Base-by-base conservation (phyloP, 2,888 invertebrate genomes). In the Idaea biselata region DNA sequence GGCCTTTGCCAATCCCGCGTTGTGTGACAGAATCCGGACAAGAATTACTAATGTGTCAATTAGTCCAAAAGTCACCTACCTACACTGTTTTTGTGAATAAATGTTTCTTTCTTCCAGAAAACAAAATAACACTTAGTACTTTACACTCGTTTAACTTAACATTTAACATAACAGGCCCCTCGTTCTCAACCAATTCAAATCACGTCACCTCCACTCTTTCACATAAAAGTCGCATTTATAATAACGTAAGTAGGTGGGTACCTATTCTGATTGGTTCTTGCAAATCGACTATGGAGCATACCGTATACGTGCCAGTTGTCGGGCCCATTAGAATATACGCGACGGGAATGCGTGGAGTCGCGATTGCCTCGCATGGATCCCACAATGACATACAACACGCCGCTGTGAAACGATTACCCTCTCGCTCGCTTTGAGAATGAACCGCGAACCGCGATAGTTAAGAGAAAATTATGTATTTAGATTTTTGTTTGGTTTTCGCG, bases 391-490 rank as follows among this genome's bases (percentile, higher is more conserved):
- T 79, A 85, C 85, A 86, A 84, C 84, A 86, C 84, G 80, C 81
- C 84, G 84, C 87, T 88, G 87, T 83, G 88, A 79, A 84, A 81
- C 88, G 88, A 89, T 90, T 91, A 90, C 89, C 89, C 87, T 87
- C 84, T 83, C 80, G 80, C 79, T 75, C 74, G 67, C 73, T 55
- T 55, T 77, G 79, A 78, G 81, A 82, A 78, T 77, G 77, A 81
- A 72, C 79, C 77, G 72, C 69, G 73, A 68, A 5, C 14, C 44
- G 44, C 44, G 44, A 44, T 44, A 44, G 44, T 44, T 44, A 3
- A 44, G 11, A 0, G 6, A 44, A 44, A 44, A 14, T 8, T 44
- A 44, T 44, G 8, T 44, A 44, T 44, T 44, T 44, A 14, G 3
- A 44, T 44, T 14, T 14, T 44, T 44, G 8, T 14, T 14, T 11